A percentile compares a stretch with the other conserved stretches of the same genome.
These are phyloP conservation scores for Prionailurus bengalensis DNA, from an alignment of 2,113 vertebrate genomes.

Conservation along the genomic window DNA sequence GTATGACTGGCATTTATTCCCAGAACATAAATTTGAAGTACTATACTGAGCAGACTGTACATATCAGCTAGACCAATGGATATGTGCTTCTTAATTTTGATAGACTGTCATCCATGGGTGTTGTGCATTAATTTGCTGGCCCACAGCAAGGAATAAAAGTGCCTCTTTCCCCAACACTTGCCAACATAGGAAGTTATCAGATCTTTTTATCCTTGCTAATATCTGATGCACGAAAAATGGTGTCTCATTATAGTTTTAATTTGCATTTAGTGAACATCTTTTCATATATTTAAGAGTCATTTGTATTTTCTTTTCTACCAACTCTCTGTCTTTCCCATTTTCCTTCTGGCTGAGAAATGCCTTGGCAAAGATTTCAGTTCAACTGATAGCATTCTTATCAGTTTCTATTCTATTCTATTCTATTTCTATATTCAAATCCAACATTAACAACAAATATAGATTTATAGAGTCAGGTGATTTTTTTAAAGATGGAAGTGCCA, in stretches of 20 bases:
- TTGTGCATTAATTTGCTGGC: background rate
- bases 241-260: background rate
- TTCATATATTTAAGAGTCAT: background rate
- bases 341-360: background rate
- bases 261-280: background rate
- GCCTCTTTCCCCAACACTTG: background rate
- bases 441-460: background rate
- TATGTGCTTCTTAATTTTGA: background rate
- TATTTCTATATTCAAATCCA: background rate
- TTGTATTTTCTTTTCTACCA: background rate
- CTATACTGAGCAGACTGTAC: background rate
- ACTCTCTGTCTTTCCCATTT: background rate
- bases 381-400: background rate
- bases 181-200: background rate
- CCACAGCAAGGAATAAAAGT: background rate
- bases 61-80: background rate
- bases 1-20: background rate
- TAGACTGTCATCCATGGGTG: background rate
- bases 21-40: background rate
- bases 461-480: background rate
- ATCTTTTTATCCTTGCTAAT: background rate
- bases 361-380: background rate
- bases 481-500: accelerated
- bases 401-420: too few relatives aligned
- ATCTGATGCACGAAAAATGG: background rate